phyloP scores from a whole-genome alignment of 2,113 vertebrate genomes.

The Myodes glareolus region DNA sequence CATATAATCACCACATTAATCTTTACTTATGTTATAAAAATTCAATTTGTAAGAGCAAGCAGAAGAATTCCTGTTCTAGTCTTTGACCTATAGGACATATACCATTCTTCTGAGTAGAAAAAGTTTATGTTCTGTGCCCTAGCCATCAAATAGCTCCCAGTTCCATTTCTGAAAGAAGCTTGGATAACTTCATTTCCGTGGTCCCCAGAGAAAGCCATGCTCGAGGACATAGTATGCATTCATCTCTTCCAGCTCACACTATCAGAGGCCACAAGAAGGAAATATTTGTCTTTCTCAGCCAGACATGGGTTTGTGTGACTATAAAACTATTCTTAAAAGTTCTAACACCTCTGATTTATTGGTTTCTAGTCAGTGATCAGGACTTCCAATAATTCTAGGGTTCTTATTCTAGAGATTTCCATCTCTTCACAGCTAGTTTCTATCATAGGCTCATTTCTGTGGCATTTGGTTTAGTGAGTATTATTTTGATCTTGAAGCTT shows the following conservation, averaged over 20 bases:
- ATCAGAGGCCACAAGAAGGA: neutral
- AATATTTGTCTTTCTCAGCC: neutral
- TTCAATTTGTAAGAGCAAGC: neutral
- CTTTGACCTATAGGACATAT: neutral
- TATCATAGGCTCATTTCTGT: neutral
- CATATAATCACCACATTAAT: neutral
- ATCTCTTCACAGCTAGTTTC: neutral
- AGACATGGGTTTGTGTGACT: neutral
- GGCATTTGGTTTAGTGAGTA: neutral
- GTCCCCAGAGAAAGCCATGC: neutral
- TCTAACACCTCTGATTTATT: neutral
- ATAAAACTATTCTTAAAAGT: neutral
- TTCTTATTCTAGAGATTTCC: neutral
- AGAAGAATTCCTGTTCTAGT: neutral
- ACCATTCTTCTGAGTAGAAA: neutral
- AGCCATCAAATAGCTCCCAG: neutral
- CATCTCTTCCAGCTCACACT: neutral
- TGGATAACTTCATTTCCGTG: neutral
- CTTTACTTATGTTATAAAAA: neutral
- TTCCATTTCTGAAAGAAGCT: neutral
- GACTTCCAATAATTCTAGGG: neutral
- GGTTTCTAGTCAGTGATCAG: neutral
- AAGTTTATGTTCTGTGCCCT: neutral
- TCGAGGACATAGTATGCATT: neutral
- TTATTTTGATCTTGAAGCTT: neutral